A percentile compares a stretch with the other conserved stretches of the same genome.
These are phyloP conservation scores for Mesembrinibis cayennensis DNA, from an alignment of 2,113 vertebrate species.

Conservation along the genomic window DNA sequence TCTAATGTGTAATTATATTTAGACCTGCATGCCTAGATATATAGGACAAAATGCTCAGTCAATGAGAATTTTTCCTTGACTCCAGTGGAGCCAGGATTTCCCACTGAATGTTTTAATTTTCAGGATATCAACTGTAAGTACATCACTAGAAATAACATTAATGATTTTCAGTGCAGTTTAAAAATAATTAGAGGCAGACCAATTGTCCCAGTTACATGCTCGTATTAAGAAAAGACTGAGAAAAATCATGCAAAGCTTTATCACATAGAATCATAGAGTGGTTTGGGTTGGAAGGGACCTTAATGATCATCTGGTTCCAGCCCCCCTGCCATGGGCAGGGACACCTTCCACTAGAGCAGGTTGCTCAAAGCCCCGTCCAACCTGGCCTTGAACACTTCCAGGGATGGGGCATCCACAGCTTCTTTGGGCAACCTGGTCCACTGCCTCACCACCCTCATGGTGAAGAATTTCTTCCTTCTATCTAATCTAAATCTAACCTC, in stretches of 20 bases:
- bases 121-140: background rate
- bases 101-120: background rate
- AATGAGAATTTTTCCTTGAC: background rate
- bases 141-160: background rate
- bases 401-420: background rate
- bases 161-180: background rate
- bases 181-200: background rate
- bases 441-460: background rate
- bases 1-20: background rate
- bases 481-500: background rate
- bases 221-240: background rate
- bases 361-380: background rate
- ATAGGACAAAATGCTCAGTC: background rate
- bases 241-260: background rate
- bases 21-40: background rate
- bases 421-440: background rate
- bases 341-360: background rate
- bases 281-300: background rate
- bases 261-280: background rate
- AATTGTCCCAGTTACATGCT: background rate
- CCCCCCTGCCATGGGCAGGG: background rate
- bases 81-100: background rate
- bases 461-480: background rate
- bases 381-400: background rate
- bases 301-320: background rate